These are phyloP conservation scores for Centrocercus urophasianus DNA, from an alignment of 2,113 vertebrate species.

Conservation along the genomic window DNA sequence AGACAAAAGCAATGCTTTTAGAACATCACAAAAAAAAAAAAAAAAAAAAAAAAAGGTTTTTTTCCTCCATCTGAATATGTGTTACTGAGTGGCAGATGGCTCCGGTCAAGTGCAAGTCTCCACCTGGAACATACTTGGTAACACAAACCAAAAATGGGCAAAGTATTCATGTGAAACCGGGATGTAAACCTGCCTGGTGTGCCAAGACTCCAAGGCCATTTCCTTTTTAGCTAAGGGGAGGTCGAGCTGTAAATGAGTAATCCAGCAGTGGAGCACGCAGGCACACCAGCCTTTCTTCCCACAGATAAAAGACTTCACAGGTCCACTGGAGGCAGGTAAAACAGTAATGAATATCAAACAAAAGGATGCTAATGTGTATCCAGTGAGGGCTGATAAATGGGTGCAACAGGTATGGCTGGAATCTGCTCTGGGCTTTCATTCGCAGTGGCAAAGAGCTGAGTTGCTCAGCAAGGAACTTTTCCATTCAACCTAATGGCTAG, in stretches of 20 bases:
- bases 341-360: neutral
- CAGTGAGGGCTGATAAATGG: neutral
- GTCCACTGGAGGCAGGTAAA: neutral
- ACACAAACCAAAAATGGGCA: neutral
- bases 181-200: neutral
- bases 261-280: neutral
- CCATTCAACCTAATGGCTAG: neutral
- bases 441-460: accelerated
- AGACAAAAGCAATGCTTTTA: neutral
- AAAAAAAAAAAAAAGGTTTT: neutral
- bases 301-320: neutral
- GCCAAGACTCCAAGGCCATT: neutral
- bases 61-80: neutral
- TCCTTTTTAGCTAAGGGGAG: neutral
- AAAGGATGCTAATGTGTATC: neutral
- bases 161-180: neutral
- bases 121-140: neutral
- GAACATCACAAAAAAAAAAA: neutral
- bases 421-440: neutral
- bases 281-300: constrained; percentile 5
- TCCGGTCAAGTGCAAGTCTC: neutral
- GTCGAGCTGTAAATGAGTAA: constrained; percentile 55
- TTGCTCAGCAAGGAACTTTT: neutral
- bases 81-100: neutral
- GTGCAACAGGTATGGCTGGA: neutral